Percentiles rank a stretch among this genome's conserved stretches.
Evolutionary conservation across 2,113 vertebrate genomes (phyloP).

Genomic region (Rhipidura dahli): DNA sequence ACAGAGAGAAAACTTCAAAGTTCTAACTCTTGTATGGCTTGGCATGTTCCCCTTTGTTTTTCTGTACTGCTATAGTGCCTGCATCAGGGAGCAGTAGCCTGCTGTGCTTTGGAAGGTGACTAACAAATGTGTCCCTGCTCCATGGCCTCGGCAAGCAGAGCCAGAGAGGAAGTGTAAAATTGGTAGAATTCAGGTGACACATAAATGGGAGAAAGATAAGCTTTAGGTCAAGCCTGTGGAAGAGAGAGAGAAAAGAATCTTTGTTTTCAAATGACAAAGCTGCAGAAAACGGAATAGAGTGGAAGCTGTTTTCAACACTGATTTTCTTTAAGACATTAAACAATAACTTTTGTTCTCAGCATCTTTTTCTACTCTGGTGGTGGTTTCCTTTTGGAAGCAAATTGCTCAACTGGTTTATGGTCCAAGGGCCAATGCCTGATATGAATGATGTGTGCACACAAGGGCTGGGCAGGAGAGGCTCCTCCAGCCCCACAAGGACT

Average conservation of each 20-base stretch:
- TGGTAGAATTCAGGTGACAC: background rate
- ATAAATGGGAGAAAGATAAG: background rate
- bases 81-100: background rate
- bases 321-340: conserved; percentile 45
- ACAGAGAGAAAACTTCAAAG: background rate
- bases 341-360: conserved; percentile 39
- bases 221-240: background rate
- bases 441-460: background rate
- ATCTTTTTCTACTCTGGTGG: conserved; percentile 43
- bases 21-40: conserved; percentile 5
- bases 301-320: conserved; percentile 24
- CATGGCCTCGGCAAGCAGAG: background rate
- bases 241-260: background rate
- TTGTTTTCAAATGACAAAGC: background rate
- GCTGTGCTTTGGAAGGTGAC: background rate
- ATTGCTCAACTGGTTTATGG: background rate
- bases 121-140: background rate
- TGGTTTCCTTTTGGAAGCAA: conserved; percentile 26
- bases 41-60: background rate
- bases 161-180: background rate
- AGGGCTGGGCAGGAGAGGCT: background rate
- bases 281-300: background rate
- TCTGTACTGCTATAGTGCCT: background rate
- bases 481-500: background rate
- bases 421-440: background rate